Conservation (phyloP, 2,113 vertebrate genomes). For the Hyaena hyaena region DNA sequence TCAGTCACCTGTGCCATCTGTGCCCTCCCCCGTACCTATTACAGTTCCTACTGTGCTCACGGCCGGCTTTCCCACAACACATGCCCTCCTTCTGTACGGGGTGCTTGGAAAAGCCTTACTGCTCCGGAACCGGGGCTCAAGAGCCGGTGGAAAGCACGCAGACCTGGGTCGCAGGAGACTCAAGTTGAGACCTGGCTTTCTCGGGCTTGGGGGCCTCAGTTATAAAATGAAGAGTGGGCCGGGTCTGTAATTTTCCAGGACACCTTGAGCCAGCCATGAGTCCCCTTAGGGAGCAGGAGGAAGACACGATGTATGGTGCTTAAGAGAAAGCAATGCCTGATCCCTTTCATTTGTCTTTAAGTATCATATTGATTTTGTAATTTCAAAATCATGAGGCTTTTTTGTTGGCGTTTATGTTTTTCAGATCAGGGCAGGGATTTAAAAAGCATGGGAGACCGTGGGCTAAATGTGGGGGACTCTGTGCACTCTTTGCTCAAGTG, state of each 20-base stretch:
- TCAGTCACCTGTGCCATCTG: neutral
- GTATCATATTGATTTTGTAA: neutral
- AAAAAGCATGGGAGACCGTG: neutral
- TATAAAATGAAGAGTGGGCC: neutral
- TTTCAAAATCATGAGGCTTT: neutral
- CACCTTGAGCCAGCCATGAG: neutral
- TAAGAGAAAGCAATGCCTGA: neutral
- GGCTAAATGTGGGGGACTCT: neutral
- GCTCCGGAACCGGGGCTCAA: neutral
- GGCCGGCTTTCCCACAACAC: neutral
- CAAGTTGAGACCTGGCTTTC: neutral
- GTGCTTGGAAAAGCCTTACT: neutral
- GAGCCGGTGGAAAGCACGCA: neutral
- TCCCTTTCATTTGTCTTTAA: neutral
- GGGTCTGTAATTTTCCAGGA: neutral
- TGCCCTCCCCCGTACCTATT: neutral
- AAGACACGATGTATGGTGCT: neutral
- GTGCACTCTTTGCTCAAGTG: neutral
- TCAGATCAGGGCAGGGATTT: neutral
- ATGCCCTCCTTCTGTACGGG: rapidly evolving
- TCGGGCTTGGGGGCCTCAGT: neutral
- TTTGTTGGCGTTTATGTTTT: neutral
- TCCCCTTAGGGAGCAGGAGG: neutral
- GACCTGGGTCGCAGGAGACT: neutral
- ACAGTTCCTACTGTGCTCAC: neutral